These are phyloP conservation scores for Drosophila prosaltans DNA, from an alignment of 1,140 invertebrate genomes.

Conservation along the genomic window DNA sequence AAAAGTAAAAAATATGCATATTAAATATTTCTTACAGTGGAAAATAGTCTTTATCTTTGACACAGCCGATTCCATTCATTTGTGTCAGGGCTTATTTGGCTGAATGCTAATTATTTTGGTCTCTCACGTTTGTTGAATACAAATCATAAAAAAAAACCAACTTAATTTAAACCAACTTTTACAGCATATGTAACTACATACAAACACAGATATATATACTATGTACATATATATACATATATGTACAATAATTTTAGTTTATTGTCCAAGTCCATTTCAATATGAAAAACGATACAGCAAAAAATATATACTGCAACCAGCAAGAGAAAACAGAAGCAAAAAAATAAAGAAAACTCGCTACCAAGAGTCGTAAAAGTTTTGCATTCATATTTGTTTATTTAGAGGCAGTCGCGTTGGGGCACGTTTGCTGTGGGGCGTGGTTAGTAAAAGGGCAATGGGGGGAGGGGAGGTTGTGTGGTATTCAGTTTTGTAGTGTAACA, in stretches of 20 bases:
- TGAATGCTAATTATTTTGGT: conserved; percentile 1
- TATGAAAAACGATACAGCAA: conserved; percentile 13
- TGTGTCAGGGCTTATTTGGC: background rate
- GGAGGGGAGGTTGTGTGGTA: background rate
- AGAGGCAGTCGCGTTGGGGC: conserved; percentile 23
- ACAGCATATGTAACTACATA: background rate
- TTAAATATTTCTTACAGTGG: background rate
- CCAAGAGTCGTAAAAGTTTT: conserved; percentile 32
- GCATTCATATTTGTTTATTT: conserved; percentile 52
- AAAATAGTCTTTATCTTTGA: background rate
- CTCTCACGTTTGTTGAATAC: background rate
- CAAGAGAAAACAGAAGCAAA: background rate
- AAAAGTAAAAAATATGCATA: too few relatives aligned
- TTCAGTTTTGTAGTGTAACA: conserved; percentile 4
- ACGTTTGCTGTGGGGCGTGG: conserved; percentile 20
- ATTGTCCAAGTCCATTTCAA: conserved; percentile 45
- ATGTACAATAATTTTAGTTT: conserved; percentile 34
- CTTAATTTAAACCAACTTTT: conserved; percentile 7
- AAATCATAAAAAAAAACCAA: conserved; percentile 10
- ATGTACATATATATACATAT: conserved; percentile 4
- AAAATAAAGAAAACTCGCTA: background rate
- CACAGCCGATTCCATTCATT: background rate
- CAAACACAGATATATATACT: background rate
- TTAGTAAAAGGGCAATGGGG: background rate
- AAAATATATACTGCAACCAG: background rate